Base-by-base conservation (phyloP, 2,888 invertebrate genomes). In the Amphipyra berbera region DNA sequence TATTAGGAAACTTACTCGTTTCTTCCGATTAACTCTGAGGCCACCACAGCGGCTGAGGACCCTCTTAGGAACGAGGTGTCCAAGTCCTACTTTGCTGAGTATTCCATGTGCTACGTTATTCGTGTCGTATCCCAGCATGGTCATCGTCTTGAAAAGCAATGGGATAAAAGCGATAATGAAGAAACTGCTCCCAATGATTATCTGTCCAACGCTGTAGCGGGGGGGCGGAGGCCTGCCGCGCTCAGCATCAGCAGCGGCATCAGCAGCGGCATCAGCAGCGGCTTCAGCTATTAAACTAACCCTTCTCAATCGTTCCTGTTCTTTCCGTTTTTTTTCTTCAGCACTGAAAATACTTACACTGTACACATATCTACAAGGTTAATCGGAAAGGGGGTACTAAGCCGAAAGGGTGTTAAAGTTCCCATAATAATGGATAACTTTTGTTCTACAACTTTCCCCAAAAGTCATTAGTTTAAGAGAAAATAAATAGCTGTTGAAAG, bases 261-360 rank as follows among this genome's bases (percentile, higher is more conserved):
- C n/a, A n/a, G n/a, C n/a, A n/a, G n/a, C n/a, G n/a, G n/a, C n/a
- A n/a, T n/a, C n/a, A n/a, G n/a, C n/a, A n/a, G n/a, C n/a, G n/a
- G n/a, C n/a, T n/a, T n/a, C n/a, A n/a, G n/a, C n/a, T n/a, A n/a
- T n/a, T n/a, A n/a, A n/a, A n/a, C n/a, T 54, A 13, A 13, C 14
- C 47, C 14, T 62, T 49, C 40, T 68, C 50, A 14, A 67, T 49
- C 49, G 41, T 42, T 30, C 57, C 35, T 46, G 59, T 14, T n/a
- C 57, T 7, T 21, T 53, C 1, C 71, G 60, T 6, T 79, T 82
- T 40, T 62, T 52, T 57, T 88, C 88, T 68, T 87, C 86, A 13
- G 82, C 82, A 78, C 88, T 88, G 58, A 12, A 76, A 79, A 48
- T 0, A 30, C 10, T 49, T 7, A 60, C 13, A 33, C 9, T 52